Percentiles rank a stretch among this genome's conserved stretches.
Evolutionary conservation across 1,140 invertebrate genomes (phyloP).

Genomic region (Drosophila lowei): DNA sequence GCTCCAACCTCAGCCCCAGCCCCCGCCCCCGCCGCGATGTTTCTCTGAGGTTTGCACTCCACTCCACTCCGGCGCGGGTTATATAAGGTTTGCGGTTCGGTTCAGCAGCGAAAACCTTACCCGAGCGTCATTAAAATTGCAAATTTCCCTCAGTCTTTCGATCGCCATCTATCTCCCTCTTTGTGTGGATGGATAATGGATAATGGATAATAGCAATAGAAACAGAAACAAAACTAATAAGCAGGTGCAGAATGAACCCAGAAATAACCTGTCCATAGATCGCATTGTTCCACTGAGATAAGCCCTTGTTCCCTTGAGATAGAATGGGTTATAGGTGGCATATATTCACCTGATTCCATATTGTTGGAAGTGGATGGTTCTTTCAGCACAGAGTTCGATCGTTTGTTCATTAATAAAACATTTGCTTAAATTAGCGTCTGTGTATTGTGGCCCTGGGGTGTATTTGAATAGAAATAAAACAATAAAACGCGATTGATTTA

Average conservation of each 20-base stretch:
- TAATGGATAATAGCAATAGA: conserved; percentile 36
- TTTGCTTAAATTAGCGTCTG: conserved; percentile 39
- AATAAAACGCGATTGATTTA: conserved; percentile 36
- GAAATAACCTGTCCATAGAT: conserved; percentile 18
- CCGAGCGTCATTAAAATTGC: conserved; percentile 56
- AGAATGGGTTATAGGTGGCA: too few relatives aligned
- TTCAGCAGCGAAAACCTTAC: conserved; percentile 18
- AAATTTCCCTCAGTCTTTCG: conserved; percentile 42
- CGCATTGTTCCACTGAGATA: conserved; percentile 19
- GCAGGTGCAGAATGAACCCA: conserved; percentile 28
- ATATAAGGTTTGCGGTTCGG: conserved; percentile 51
- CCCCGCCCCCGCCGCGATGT: conserved; percentile 12
- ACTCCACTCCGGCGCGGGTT: conserved; percentile 17
- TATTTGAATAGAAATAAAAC: conserved; percentile 31
- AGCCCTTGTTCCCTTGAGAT: not conserved
- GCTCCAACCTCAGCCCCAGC: too few relatives aligned
- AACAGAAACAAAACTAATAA: conserved; percentile 31
- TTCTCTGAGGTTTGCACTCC: conserved; percentile 50
- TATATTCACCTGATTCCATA: not conserved
- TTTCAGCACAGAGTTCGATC: not conserved
- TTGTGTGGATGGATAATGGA: conserved; percentile 14
- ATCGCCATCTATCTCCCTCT: conserved; percentile 12
- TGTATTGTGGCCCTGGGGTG: conserved; percentile 41
- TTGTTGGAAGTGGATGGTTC: not conserved
- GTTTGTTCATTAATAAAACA: conserved; percentile 38